Conservation (phyloP, 2,113 vertebrate species). For the Dendrocopos noguchii region DNA sequence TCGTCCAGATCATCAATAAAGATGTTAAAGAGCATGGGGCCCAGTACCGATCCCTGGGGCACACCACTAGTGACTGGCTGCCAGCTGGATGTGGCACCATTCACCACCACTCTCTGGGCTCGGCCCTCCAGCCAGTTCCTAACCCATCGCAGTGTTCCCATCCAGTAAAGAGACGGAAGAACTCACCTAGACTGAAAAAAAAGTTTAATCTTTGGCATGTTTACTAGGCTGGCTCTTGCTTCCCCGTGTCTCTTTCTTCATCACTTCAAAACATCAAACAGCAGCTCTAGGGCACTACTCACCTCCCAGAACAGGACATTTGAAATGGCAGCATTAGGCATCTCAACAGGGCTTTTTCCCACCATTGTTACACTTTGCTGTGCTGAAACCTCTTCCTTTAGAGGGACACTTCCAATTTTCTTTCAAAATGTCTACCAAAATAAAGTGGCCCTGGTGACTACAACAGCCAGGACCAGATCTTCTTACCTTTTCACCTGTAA, state of each 20-base stretch:
- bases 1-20: too few species aligned
- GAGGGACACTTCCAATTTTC: background rate
- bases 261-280: background rate
- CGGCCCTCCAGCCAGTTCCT: too few species aligned
- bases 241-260: background rate
- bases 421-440: background rate
- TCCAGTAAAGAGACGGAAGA: background rate
- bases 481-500: constrained; percentile 8
- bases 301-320: background rate
- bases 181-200: background rate
- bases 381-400: background rate
- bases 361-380: background rate
- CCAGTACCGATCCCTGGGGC: too few species aligned
- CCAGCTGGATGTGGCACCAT: too few species aligned
- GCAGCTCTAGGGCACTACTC: background rate
- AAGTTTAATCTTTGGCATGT: background rate
- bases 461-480: background rate
- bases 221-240: background rate
- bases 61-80: too few species aligned
- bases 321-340: background rate
- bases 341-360: accelerated
- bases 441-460: background rate
- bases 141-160: too few species aligned
- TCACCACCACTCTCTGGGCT: too few species aligned
- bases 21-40: too few species aligned